Conservation (phyloP, 2,888 invertebrate genomes). For the Stratiomys singularior region DNA sequence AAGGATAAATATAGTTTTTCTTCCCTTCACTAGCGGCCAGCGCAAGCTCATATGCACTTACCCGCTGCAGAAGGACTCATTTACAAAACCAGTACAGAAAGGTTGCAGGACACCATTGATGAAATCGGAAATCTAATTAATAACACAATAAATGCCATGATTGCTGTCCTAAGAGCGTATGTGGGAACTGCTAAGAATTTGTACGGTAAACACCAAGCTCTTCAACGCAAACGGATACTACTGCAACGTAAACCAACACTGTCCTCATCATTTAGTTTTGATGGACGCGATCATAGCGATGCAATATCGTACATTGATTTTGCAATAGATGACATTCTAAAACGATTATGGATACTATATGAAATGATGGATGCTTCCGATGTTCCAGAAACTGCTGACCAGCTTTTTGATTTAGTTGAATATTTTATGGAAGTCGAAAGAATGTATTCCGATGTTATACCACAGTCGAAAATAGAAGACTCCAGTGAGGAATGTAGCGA, state of each 20-base stretch:
- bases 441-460: neutral
- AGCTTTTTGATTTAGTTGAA: constrained; percentile 11
- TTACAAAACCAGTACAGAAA: neutral
- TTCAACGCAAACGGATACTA: neutral
- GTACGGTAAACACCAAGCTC: neutral
- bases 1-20: too few relatives aligned
- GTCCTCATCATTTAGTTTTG: neutral
- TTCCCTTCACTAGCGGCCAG: too few relatives aligned
- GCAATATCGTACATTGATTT: neutral
- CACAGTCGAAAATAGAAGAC: neutral
- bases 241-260: neutral
- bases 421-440: constrained; percentile 1
- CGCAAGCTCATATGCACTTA: too few relatives aligned
- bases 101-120: neutral
- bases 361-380: constrained; percentile 9
- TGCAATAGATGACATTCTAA: neutral
- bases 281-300: neutral
- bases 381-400: neutral
- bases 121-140: neutral
- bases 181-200: neutral
- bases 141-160: constrained; percentile 10
- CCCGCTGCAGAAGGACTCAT: too few relatives aligned
- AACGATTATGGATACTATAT: neutral
- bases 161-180: constrained; percentile 11
- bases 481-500: too few relatives aligned